Base-by-base conservation (phyloP, 2,113 vertebrate species). In the Corythoichthys intestinalis region DNA sequence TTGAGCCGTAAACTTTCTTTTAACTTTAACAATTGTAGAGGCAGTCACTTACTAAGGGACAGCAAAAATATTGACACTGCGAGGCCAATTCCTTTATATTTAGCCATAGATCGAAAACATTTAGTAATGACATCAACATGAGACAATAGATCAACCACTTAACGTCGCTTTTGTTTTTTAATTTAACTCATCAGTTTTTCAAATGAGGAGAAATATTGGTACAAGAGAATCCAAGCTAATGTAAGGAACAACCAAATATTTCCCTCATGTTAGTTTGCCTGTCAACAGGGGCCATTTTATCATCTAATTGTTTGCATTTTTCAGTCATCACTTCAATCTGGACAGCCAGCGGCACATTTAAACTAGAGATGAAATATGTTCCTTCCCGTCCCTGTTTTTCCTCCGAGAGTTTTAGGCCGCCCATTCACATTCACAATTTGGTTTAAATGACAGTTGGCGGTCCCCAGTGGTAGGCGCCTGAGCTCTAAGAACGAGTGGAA, bases 401-500 rank as follows among this genome's bases (percentile, higher is more conserved):
- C 94, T 93, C 88, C 85, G 94, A 94, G 84, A 75, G 80, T 91
- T 93, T 92, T 83, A 87, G 76, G 52, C 88, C 88, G 84, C 78
- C 92, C 89, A 92, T 93, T 93, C 90, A 90, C 92, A 91, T 93
- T 92, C 87, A 79, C 92, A 94, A 94, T 95, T 92, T 86, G 83
- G 91, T 94, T 95, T 94, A 94, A 94, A 92, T 94, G 95, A 95
- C 95, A 95, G 94, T 90, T 93, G 94, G 93, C 90, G 91, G 88
- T 92, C 94, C 91, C 92, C 88, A 90, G 94, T 93, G 93, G 94
- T 94, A 94, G 93, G 93, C 92, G 92, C 84, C 85, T 85, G 91
- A 92, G 92, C 93, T 12, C 61, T 7, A 12, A 94, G 91, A 94
- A 93, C 94, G 93, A 92, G 91, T 92, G 93, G 93, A 95, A 94